Conservation (phyloP, 2,113 vertebrate genomes). For the Phoxinus phoxinus region DNA sequence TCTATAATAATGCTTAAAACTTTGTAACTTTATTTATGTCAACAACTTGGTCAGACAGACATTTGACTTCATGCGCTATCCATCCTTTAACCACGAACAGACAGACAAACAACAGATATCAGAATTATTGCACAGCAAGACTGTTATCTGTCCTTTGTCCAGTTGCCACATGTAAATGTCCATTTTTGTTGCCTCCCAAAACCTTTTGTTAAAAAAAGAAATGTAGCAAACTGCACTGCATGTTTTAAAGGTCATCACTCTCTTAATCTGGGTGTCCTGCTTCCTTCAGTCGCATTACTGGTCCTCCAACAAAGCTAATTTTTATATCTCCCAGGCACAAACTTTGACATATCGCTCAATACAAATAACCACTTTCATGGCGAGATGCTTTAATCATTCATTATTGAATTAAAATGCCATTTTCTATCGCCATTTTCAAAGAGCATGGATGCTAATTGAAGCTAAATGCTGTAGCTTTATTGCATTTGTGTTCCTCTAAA, state of each 20-base stretch:
- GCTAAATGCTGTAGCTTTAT: slow-evolving; percentile 54
- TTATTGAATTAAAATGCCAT: slow-evolving; percentile 60
- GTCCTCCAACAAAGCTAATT: slow-evolving; percentile 36
- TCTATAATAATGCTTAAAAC: too few relatives aligned
- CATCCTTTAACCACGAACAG: neutral
- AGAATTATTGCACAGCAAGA: neutral
- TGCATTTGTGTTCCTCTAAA: slow-evolving; percentile 48
- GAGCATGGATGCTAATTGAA: slow-evolving; percentile 55
- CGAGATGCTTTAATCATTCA: slow-evolving; percentile 53
- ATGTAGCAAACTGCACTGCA: slow-evolving; percentile 38
- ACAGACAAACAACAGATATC: slow-evolving; percentile 6
- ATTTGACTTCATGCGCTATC: neutral
- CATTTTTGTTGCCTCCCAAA: neutral
- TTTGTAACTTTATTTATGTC: neutral
- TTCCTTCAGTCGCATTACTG: slow-evolving; percentile 33
- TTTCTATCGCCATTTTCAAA: slow-evolving; percentile 52
- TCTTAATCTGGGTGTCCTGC: slow-evolving; percentile 40
- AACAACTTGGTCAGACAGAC: neutral
- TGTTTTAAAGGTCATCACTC: slow-evolving; percentile 58
- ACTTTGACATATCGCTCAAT: slow-evolving; percentile 55
- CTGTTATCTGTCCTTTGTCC: slow-evolving; percentile 1
- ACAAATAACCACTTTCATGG: slow-evolving; percentile 32
- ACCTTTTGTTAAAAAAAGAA: neutral
- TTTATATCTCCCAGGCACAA: slow-evolving; percentile 44
- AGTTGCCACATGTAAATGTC: slow-evolving; percentile 10